These are phyloP conservation scores for Corythoichthys intestinalis DNA, from an alignment of 2,113 vertebrate species.

Conservation along the genomic window DNA sequence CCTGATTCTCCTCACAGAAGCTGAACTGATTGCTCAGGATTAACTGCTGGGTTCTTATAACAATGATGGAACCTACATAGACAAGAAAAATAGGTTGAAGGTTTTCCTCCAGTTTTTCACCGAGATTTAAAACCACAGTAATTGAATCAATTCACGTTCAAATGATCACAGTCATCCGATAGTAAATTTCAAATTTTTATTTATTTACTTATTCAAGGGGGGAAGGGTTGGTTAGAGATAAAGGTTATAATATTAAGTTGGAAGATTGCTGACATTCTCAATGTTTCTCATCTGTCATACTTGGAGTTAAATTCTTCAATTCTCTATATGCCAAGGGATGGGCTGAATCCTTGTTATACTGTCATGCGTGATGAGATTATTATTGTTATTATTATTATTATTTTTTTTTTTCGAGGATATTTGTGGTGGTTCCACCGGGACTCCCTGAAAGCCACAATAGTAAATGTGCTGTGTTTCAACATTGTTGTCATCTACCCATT, in stretches of 20 bases:
- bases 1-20: slow-evolving; percentile 8
- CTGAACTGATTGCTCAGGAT: not conserved
- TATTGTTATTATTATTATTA: no score
- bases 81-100: not conserved
- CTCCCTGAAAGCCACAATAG: not conserved
- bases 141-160: no score
- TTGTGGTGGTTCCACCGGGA: not conserved
- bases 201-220: no score
- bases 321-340: not conserved
- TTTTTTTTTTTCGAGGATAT: not conserved
- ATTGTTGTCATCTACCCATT: not conserved
- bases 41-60: slow-evolving; percentile 4
- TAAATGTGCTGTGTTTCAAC: not conserved
- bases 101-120: not conserved
- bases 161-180: no score
- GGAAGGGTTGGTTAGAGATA: no score
- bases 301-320: no score
- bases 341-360: not conserved
- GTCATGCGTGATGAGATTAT: not conserved
- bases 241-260: no score
- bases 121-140: not conserved
- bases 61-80: not conserved
- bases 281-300: no score
- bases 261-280: no score
- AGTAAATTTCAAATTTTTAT: no score